A percentile compares a stretch with the other conserved stretches of the same genome.
phyloP scores from a whole-genome alignment of 2,888 invertebrate species.

The Drosophila siamana region DNA sequence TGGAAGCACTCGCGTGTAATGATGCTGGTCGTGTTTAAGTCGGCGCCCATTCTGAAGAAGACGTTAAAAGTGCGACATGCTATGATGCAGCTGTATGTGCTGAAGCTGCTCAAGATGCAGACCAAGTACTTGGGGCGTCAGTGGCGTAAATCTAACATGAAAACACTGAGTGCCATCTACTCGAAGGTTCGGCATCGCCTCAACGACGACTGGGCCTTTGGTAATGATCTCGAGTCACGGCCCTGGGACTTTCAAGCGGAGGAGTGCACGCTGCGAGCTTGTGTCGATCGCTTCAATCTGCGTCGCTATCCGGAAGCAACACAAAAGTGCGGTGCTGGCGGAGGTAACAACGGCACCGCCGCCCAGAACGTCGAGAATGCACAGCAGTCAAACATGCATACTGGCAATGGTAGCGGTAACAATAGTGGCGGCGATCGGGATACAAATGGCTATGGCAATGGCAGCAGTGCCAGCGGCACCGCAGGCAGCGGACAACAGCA shows the following conservation, averaged over 20 bases:
- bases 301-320: constrained; percentile 91
- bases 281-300: constrained; percentile 98
- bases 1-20: constrained; percentile 99
- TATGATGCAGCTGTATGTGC: constrained; percentile 98
- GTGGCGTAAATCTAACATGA: constrained; percentile 99
- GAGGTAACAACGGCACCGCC: constrained; percentile 82
- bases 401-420: constrained; percentile 63
- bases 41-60: constrained; percentile 98
- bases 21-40: constrained; percentile 99
- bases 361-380: constrained; percentile 77
- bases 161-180: constrained; percentile 99
- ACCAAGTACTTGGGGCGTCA: constrained; percentile 99
- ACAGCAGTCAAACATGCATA: constrained; percentile 79
- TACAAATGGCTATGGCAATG: constrained; percentile 68
- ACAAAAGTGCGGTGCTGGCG: constrained; percentile 82
- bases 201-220: constrained; percentile 99
- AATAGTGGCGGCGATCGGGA: constrained; percentile 66
- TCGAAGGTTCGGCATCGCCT: constrained; percentile 97
- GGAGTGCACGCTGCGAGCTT: constrained; percentile 96
- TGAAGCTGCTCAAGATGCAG: constrained; percentile 99
- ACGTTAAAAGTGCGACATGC: constrained; percentile 98
- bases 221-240: constrained; percentile 98
- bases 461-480: constrained; percentile 43
- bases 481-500: constrained; percentile 63
- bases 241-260: constrained; percentile 99